Base-by-base conservation (phyloP, 2,888 invertebrate species). In the Ennomos quercinarius region DNA sequence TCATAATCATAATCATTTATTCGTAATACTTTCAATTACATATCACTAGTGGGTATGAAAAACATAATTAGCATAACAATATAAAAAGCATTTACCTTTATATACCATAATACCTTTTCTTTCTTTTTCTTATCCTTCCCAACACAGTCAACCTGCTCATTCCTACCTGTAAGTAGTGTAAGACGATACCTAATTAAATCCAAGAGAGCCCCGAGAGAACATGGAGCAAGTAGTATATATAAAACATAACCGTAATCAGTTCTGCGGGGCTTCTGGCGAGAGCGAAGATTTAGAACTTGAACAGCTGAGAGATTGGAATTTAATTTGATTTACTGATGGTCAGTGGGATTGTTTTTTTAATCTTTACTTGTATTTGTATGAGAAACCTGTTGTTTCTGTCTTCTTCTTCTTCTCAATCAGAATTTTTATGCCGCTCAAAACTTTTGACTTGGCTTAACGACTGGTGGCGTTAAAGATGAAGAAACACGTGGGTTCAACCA, bases 161-260 rank as follows among this genome's bases (percentile, higher is more conserved):
- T 84, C 84, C 8, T 84, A 81, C 78, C 76, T 76, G 76, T 73
- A 72, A 75, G 74, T 76, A 77, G 78, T 74, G 83, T 76, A 83
- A 86, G 81, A 74, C 81, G 86, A 87, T 86, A 88, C 84, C 84
- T 90, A 87, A 91, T 91, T 91, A 89, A 87, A 88, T 83, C 80
- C 76, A 73, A 61, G 74, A 27, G 27, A 27, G 27, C 27, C 78
- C 83, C 78, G 74, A 64, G 63, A 84, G 86, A 86, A 85, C 84
- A 59, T 44, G 39, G 41, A 42, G 44, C 48, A 50, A 60, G 61
- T 63, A 60, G 57, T 45, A 58, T 58, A 57, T 63, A 67, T 68
- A 63, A 61, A 61, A 66, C 67, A 69, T 65, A 70, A 65, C 50
- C 59, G 64, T 65, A 70, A 64, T 69, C 68, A 63, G 59, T 57